These are phyloP conservation scores for Dipodomys stephensi DNA, from an alignment of 2,113 vertebrate species.

Conservation along the genomic window DNA sequence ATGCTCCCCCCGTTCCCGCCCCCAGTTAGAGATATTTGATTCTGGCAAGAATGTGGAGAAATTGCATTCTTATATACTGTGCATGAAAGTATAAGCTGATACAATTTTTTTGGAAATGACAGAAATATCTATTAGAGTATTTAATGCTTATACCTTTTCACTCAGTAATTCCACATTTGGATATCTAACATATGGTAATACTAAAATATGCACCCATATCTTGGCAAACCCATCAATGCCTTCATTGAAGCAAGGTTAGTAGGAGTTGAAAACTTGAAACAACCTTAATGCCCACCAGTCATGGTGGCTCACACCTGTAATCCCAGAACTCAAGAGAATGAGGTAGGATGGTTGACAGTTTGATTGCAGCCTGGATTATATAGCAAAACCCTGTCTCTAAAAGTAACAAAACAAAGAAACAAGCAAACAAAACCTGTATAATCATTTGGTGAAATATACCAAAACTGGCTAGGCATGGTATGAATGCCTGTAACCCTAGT, in stretches of 20 bases:
- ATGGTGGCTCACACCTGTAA: not conserved
- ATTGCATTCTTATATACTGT: not conserved
- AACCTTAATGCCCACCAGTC: not conserved
- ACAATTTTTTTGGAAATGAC: not conserved
- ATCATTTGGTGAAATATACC: conserved; percentile 11
- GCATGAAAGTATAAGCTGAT: not conserved
- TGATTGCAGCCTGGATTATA: not conserved
- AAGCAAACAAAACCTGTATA: not conserved
- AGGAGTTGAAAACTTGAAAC: conserved; percentile 17
- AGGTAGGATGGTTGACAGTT: not conserved
- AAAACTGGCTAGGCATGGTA: not conserved
- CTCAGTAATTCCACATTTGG: not conserved
- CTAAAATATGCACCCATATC: not conserved
- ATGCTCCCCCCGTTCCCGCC: too few species aligned
- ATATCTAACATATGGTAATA: conserved; percentile 32
- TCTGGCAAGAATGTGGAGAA: conserved; percentile 7
- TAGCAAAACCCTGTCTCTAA: too few species aligned
- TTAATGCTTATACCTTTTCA: not conserved
- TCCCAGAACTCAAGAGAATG: not conserved
- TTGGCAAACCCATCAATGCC: not conserved
- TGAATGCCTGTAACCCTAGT: too few species aligned
- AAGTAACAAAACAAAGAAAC: too few species aligned
- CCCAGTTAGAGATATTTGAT: not conserved
- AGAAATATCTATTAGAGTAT: not conserved
- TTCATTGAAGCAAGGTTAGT: not conserved